Evolutionary conservation across 1,140 invertebrate species (phyloP).

Genomic region (Achatina immaculata): DNA sequence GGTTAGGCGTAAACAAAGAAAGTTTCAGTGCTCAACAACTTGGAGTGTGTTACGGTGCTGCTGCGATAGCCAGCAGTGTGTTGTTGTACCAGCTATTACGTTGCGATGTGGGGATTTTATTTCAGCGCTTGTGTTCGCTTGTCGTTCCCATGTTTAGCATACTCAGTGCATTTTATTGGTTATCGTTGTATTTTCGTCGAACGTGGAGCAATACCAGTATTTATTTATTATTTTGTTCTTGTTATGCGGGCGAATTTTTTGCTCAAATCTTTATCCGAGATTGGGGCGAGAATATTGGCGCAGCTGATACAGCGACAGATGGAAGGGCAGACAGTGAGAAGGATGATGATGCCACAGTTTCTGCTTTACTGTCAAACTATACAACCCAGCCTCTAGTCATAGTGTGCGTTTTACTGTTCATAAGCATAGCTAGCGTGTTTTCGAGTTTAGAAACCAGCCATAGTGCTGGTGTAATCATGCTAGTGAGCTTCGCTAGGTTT

Average conservation of each 20-base stretch:
- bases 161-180: constrained; percentile 67
- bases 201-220: constrained; percentile 70
- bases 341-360: constrained; percentile 2
- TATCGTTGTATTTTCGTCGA: constrained; percentile 66
- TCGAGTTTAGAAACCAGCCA: constrained; percentile 67
- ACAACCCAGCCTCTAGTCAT: constrained; percentile 62
- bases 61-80: constrained; percentile 51
- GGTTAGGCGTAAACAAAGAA: constrained; percentile 57
- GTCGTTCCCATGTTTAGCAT: constrained; percentile 69
- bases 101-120: constrained; percentile 65
- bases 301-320: constrained; percentile 27
- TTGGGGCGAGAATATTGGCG: constrained; percentile 39
- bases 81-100: constrained; percentile 59
- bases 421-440: constrained; percentile 66
- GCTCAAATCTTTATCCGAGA: constrained; percentile 59
- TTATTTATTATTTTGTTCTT: constrained; percentile 69
- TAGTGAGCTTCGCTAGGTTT: constrained; percentile 68
- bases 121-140: constrained; percentile 64
- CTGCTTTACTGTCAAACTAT: constrained; percentile 42
- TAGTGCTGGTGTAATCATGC: constrained; percentile 62
- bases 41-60: constrained; percentile 57
- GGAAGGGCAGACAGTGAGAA: background rate
- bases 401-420: constrained; percentile 60
- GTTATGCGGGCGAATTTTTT: constrained; percentile 67
- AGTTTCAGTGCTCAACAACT: constrained; percentile 60